Conservation (phyloP, 2,113 vertebrate species). For the Dicerorhinus sumatrensis region DNA sequence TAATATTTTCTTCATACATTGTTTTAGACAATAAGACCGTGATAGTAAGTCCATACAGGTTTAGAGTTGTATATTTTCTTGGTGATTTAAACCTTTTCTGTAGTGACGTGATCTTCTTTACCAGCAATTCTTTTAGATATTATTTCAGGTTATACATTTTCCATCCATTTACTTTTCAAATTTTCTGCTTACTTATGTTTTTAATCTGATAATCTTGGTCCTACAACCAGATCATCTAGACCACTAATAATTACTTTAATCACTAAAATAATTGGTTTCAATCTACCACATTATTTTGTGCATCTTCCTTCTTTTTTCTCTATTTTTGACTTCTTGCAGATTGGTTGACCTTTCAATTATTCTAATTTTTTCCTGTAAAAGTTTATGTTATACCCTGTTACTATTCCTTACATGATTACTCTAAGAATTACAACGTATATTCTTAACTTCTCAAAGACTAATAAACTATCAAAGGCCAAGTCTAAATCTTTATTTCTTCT, state of each 20-base stretch:
- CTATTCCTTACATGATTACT: background rate
- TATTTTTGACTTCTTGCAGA: background rate
- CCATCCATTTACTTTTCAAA: background rate
- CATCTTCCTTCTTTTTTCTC: background rate
- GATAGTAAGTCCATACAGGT: background rate
- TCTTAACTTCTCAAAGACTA: background rate
- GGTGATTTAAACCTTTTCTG: background rate
- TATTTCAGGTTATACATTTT: background rate
- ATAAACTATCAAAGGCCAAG: background rate
- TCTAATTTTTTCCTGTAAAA: background rate
- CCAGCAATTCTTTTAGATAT: background rate
- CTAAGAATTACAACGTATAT: background rate
- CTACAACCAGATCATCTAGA: background rate
- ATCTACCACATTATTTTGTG: background rate
- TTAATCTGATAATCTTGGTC: background rate
- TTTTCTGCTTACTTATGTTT: background rate
- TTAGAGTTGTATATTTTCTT: background rate
- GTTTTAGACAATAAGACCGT: too few relatives aligned
- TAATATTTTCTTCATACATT: background rate
- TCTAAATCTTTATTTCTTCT: background rate
- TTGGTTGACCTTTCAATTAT: background rate
- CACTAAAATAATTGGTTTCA: background rate
- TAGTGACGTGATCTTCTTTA: background rate
- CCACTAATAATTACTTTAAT: background rate
- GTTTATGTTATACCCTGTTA: background rate